Conservation (phyloP, 2,113 vertebrate species). For the Nicator chloris region DNA sequence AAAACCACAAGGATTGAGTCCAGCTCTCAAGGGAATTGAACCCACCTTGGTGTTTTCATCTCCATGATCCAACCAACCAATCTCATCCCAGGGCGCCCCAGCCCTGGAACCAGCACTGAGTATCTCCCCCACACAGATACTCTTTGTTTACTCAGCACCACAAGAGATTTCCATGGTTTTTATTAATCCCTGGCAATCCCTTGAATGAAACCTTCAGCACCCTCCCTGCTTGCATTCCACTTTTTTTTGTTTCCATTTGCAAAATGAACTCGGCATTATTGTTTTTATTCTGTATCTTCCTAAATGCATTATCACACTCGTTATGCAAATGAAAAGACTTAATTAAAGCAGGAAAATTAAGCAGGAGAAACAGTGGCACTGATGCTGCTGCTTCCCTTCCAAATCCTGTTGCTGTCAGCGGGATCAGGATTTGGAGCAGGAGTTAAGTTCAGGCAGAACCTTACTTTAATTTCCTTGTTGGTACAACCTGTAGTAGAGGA, state of each 20-base stretch:
- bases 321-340: conserved; percentile 62
- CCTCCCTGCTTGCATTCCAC: background rate
- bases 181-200: background rate
- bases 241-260: conserved; percentile 30
- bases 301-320: conserved; percentile 11
- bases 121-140: fast-evolving
- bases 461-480: background rate
- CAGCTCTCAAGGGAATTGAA: background rate
- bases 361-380: background rate
- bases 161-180: background rate
- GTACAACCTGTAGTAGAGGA: background rate
- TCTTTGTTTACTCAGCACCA: background rate
- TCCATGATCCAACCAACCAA: background rate
- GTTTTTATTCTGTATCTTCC: conserved; percentile 27
- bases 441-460: background rate
- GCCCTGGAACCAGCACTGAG: conserved; percentile 70
- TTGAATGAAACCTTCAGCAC: background rate
- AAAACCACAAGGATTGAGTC: background rate
- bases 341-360: conserved; percentile 63
- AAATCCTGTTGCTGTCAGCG: background rate
- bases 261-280: conserved; percentile 3
- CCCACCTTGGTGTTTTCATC: background rate
- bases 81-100: background rate
- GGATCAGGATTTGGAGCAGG: background rate
- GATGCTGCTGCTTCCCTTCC: background rate